Conservation (phyloP, 2,113 vertebrate species). For the Tragelaphus scriptus region DNA sequence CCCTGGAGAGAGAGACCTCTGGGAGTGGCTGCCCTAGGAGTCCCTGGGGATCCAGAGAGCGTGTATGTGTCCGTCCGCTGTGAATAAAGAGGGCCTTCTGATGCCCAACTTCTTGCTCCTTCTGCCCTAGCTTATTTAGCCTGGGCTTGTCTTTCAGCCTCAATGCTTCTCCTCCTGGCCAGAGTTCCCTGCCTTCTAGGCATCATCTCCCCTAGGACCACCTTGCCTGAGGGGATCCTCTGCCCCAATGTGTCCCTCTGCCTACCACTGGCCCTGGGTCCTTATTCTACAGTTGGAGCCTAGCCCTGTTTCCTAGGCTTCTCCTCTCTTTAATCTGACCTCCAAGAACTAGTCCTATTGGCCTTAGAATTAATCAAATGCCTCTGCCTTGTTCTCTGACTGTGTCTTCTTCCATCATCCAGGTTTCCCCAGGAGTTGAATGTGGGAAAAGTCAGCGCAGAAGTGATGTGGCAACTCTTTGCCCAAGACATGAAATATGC, state of each 20-base stretch:
- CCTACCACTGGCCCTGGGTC: neutral
- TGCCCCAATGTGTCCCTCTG: neutral
- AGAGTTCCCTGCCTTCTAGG: neutral
- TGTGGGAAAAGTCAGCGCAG: constrained; percentile 96
- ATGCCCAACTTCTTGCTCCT: neutral
- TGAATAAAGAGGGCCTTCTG: neutral
- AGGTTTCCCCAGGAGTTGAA: constrained; percentile 98
- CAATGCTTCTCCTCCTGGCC: neutral
- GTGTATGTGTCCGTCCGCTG: constrained; percentile 12
- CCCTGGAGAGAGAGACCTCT: constrained; percentile 74
- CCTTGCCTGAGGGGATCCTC: neutral
- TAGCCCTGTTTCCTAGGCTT: neutral
- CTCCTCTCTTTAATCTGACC: neutral
- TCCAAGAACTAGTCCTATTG: constrained; percentile 17
- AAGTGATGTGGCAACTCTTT: constrained; percentile 98
- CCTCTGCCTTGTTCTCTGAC: constrained; percentile 26
- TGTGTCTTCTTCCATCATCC: constrained; percentile 48
- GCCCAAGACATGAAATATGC: constrained; percentile 99
- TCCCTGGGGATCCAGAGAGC: constrained; percentile 27
- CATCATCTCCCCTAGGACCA: neutral
- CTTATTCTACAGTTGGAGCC: constrained; percentile 17
- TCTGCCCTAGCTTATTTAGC: neutral
- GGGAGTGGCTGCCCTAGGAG: constrained; percentile 45
- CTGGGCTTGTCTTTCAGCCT: neutral
- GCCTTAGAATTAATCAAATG: constrained; percentile 9